Percentiles rank a stretch among this genome's conserved stretches.
These are phyloP conservation scores for Myotis lucifugus DNA, from an alignment of 2,113 vertebrate genomes.

Conservation along the genomic window DNA sequence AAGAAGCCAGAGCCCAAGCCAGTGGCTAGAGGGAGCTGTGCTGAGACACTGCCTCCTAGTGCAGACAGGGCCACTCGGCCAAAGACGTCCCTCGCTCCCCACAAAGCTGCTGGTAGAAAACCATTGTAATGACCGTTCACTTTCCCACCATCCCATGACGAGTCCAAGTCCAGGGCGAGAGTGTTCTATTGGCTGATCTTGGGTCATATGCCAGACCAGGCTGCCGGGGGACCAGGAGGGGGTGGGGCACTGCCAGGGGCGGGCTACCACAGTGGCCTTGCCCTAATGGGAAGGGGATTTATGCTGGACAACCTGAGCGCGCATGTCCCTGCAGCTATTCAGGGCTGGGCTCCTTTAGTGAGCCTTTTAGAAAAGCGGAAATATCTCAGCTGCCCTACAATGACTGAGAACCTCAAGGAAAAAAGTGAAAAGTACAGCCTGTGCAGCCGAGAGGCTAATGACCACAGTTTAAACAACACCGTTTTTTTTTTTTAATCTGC, in stretches of 20 bases:
- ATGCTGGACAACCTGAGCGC: neutral
- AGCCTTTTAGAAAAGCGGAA: constrained; percentile 53
- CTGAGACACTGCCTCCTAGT: neutral
- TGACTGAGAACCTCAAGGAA: constrained; percentile 67
- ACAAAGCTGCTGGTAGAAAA: neutral
- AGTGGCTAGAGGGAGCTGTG: neutral
- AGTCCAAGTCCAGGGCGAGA: neutral
- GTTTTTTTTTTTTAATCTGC: constrained; percentile 15
- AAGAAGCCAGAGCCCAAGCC: neutral
- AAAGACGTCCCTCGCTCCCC: neutral
- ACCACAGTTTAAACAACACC: constrained; percentile 40
- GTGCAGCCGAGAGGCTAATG: constrained; percentile 20
- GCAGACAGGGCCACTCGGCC: neutral
- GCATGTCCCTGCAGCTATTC: neutral
- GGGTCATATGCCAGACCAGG: neutral
- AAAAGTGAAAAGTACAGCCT: neutral
- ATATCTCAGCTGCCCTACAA: constrained; percentile 39
- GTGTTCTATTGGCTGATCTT: neutral
- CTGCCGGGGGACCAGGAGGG: neutral
- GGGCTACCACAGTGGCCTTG: accelerated
- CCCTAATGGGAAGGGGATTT: neutral
- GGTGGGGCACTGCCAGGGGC: neutral
- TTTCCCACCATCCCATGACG: neutral
- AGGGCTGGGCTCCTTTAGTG: neutral
- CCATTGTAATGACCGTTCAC: neutral